These are phyloP conservation scores for Digitonthophagus gazella DNA, from an alignment of 2,888 invertebrate genomes.

Conservation along the genomic window DNA sequence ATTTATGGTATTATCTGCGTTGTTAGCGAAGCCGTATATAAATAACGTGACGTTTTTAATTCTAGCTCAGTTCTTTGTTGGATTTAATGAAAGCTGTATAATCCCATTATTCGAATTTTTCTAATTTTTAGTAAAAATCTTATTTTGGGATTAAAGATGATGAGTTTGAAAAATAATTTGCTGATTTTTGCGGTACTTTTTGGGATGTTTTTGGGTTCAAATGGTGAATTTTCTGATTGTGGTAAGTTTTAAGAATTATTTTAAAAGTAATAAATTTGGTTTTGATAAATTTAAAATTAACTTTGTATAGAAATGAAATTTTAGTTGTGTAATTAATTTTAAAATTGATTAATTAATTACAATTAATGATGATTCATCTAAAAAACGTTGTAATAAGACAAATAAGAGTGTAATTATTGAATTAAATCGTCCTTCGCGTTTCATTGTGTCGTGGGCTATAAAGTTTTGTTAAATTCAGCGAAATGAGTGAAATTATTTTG, in stretches of 20 bases:
- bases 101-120: too few relatives aligned
- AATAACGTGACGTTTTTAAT: neutral
- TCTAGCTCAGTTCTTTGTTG: neutral
- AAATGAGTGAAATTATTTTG: neutral
- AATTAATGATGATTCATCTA: neutral
- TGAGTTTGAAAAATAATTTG: neutral
- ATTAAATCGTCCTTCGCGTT: neutral
- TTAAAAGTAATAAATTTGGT: neutral
- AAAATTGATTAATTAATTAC: neutral
- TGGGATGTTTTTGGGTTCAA: neutral
- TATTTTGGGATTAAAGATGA: neutral
- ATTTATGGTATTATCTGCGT: neutral
- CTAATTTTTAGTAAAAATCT: too few relatives aligned
- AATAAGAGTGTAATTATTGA: neutral
- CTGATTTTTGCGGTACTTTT: neutral
- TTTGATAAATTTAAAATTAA: neutral
- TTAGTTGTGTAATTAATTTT: too few relatives aligned
- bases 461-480: neutral
- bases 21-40: neutral
- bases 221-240: constrained; percentile 23
- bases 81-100: neutral
- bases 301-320: neutral
- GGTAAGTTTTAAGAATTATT: constrained; percentile 25
- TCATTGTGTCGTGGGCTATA: neutral
- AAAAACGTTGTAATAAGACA: constrained; percentile 2